Evolutionary conservation across 2,797 vertebrate genomes (phyloP), one percentile per base, ranked within the genome.

Genomic region (Phylloscopus collybita): DNA sequence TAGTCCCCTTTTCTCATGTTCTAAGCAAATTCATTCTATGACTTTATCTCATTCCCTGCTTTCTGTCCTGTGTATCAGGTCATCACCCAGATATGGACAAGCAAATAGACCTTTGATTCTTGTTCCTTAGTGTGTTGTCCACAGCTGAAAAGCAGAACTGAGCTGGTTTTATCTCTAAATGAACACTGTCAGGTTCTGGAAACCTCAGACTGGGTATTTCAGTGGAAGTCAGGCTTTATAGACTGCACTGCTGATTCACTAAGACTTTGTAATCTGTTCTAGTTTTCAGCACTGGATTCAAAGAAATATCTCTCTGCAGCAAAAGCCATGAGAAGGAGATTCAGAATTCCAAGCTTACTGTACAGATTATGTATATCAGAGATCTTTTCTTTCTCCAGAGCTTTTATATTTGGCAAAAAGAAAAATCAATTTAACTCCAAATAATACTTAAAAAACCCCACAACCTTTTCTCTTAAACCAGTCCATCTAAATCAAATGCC

Each of bases 81-180:
- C 40, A 45, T 59, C 70, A 59, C 22, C 34, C 26, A 93, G 44
- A 38, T 16, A 80, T 1, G 11, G 62, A 47, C 26, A 73, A 82
- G 53, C 13, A 91, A 91, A 84, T 1, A 64, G 49, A 71, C 16
- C 16, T 83, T 84, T 80, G 23, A 73, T 91, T 91, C n/a, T 64
- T 71, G 17, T 40, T 89, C 44, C 59, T 88, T 56, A 51, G 29
- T 64, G 22, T 16, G 45, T 30, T 87, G 34, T 44, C 76, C 62
- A 49, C 29, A 91, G 72, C 34, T 61, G 40, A 73, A 95, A 86
- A 85, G 74, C 29, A 75, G 32, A 85, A 74, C 21, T 29, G 60
- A 70, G 18, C n/a, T 88, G 66, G 21, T 91, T 94, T 95, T 83
- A 75, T 64, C 75, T 83, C 69, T 72, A 34, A 92, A 92, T 66